A percentile compares a stretch with the other conserved stretches of the same genome.
Conservation (phyloP, 2,888 invertebrate species). For the Xestobium rufovillosum region DNA sequence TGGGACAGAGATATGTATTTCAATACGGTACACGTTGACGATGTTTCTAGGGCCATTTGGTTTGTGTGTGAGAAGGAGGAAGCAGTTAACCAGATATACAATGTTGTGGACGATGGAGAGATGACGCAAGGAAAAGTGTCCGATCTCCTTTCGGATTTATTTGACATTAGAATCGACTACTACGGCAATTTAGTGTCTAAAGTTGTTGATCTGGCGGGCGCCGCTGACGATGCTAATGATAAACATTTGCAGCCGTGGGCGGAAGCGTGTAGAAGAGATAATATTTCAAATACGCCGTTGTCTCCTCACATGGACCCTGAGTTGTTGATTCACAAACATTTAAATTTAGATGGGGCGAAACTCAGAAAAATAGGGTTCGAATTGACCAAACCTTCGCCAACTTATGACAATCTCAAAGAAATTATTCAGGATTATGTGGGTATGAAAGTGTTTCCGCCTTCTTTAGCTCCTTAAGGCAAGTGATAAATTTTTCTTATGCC, state of each 20-base stretch:
- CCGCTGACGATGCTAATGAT: constrained; percentile 87
- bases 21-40: constrained; percentile 81
- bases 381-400: constrained; percentile 55
- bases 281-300: constrained; percentile 75
- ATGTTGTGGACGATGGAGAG: constrained; percentile 75
- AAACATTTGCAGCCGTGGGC: constrained; percentile 92
- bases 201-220: constrained; percentile 70
- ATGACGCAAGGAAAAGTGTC: constrained; percentile 82
- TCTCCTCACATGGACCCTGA: constrained; percentile 83
- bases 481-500: no score
- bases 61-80: constrained; percentile 46
- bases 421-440: constrained; percentile 73
- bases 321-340: constrained; percentile 70
- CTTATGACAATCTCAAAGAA: constrained; percentile 43
- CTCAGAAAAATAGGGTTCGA: constrained; percentile 50
- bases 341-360: constrained; percentile 65
- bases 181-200: constrained; percentile 76
- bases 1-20: constrained; percentile 80
- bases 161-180: constrained; percentile 80
- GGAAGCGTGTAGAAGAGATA: constrained; percentile 67
- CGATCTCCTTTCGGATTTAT: constrained; percentile 71
- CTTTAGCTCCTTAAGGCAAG: constrained; percentile 46
- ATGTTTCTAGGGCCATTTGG: constrained; percentile 79
- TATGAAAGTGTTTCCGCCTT: constrained; percentile 77
- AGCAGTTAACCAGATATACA: constrained; percentile 55